Conservation (phyloP, 2,888 invertebrate species). For the Conus canariensis region DNA sequence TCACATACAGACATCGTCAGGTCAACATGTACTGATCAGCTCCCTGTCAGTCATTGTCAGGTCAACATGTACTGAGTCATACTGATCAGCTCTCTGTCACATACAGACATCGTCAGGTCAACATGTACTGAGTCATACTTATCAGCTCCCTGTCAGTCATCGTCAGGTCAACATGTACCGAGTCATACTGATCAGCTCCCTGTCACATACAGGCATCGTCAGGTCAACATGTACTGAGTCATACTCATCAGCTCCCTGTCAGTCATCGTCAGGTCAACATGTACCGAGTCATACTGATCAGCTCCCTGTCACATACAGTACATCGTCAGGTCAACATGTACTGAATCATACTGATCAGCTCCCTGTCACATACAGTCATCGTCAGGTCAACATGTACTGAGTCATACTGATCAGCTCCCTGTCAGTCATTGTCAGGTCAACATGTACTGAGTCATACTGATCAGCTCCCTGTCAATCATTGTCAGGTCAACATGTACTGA, state of each 20-base stretch:
- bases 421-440: not conserved
- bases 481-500: not conserved
- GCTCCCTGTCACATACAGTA: conserved; percentile 25
- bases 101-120: not conserved
- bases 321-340: not conserved
- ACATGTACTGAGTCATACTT: not conserved
- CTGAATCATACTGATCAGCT: conserved; percentile 32
- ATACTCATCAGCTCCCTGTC: conserved; percentile 27
- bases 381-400: not conserved
- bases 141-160: conserved; percentile 33
- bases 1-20: not conserved
- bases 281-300: conserved; percentile 29
- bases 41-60: conserved; percentile 4
- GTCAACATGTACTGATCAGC: conserved; percentile 31
- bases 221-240: not conserved
- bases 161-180: not conserved
- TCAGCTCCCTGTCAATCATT: conserved; percentile 34
- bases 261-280: not conserved
- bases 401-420: conserved; percentile 34
- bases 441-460: conserved; percentile 1
- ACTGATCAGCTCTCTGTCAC: conserved; percentile 42
- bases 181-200: conserved; percentile 39
- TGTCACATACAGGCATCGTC: not conserved
- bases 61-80: not conserved
- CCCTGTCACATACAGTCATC: conserved; percentile 20